Base-by-base conservation (phyloP, 2,888 invertebrate genomes). In the Eupithecia inturbata region DNA sequence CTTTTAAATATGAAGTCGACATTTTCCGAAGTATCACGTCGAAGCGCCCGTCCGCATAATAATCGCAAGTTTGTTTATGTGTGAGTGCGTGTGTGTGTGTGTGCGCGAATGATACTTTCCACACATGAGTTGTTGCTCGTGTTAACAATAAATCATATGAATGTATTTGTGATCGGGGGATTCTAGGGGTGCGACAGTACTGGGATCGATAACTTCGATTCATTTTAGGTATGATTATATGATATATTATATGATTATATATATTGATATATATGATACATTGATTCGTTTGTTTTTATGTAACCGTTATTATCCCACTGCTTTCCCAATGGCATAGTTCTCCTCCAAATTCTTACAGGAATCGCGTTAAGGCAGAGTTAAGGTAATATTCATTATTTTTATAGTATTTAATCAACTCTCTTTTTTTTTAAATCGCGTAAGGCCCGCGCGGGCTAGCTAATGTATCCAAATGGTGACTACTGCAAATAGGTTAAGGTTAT, bases 61-160 rank as follows among this genome's bases (percentile, higher is more conserved):
- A 84, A 85, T 86, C 83, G 76, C 73, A 57, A 14, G 68, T 69
- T 71, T 71, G 70, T 71, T 60, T 74, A 78, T 77, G 77, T 64
- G 79, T 67, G 77, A 39, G 73, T 67, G n/a, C n/a, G 72, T 28
- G 70, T 78, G 67, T 79, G 87, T 87, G 87, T 88, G 89, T 80
- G 88, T 81, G 86, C 79, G 84, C 83, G 85, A 89, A 86, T 88
- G 90, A 91, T 91, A 90, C 90, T 89, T 86, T 86, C 88, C 88
- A 88, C 91, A 91, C 91, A 90, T 88, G 89, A 90, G 86, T 89
- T 90, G 91, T 90, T 85, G 87, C 82, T 85, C 90, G 90, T 92
- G 93, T 93, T 89, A 88, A 89, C 89, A 88, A 93, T 94, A 94
- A 94, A 93, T 94, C 94, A 94, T 93, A 92, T 86, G 88, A 90